Base-by-base conservation (phyloP, 2,888 invertebrate genomes). In the Pasiphila rectangulata region DNA sequence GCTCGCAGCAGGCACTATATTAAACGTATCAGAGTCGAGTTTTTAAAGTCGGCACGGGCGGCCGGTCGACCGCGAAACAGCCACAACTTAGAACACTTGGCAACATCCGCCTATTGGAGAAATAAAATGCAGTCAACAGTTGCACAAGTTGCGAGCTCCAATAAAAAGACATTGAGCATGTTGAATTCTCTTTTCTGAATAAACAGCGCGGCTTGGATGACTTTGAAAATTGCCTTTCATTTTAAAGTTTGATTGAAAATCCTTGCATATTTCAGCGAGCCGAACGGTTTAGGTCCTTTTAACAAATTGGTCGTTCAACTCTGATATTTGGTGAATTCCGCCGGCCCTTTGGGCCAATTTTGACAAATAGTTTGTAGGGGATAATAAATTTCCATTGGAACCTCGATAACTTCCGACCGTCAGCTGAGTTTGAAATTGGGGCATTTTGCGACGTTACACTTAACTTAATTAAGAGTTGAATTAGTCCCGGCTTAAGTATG, bases 381-480 rank as follows among this genome's bases (percentile, higher is more conserved):
- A 78, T 82, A 84, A 86, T 86, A 84, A 83, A 86, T 86, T 86
- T 83, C 76, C 83, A 83, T 82, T 82, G 83, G 83, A 82, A 79
- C 75, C 80, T 79, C 65, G 65, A 72, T 78, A 80, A 85, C 80
- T 72, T 84, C 69, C 65, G 70, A 47, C 49, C 78, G 75, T 78
- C 79, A 78, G 78, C 75, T 71, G 72, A 78, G 69, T 70, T 73
- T 65, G 67, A 69, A 83, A 81, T 79, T 77, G 79, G 82, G 73
- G 75, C 77, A 72, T 81, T 81, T 79, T 71, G 72, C 69, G 72
- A 83, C 17, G 77, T 84, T 75, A 74, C 73, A 73, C 69, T 76
- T 77, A 79, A 84, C 76, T 84, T 81, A 83, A 84, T 85, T 81
- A 83, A 75, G 77, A 82, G 75, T 80, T 80, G 77, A 81, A 84